phyloP scores from a whole-genome alignment of 2,797 vertebrate species.

The Steatocranus sp. region DNA sequence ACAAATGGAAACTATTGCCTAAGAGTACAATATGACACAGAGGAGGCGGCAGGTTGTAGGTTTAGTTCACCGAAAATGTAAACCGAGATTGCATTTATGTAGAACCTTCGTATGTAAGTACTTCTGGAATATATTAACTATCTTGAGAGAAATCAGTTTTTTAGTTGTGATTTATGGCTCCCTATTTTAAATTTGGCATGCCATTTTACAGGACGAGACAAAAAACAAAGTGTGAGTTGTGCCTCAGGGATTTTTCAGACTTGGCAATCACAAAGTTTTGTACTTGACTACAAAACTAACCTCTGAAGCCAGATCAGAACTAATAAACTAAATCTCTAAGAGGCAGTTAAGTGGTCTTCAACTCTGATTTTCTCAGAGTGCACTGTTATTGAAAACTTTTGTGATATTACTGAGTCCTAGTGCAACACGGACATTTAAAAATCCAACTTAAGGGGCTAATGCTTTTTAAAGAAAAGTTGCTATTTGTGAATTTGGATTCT shows the following conservation, averaged over 20 bases:
- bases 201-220: not conserved
- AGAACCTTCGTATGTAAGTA: not conserved
- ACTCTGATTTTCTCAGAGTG: not conserved
- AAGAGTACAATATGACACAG: not conserved
- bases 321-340: not conserved
- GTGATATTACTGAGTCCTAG: not conserved
- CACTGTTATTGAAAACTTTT: not conserved
- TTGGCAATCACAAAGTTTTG: not conserved
- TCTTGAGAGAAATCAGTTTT: not conserved
- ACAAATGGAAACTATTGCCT: slow-evolving; percentile 16
- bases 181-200: not conserved
- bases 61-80: not conserved
- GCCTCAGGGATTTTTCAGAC: not conserved
- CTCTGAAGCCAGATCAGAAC: not conserved
- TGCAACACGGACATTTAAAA: fast-evolving
- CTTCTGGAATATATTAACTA: not conserved
- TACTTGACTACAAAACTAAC: not conserved
- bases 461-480: not conserved
- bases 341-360: not conserved
- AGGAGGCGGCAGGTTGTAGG: not conserved
- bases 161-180: not conserved
- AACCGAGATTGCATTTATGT: not conserved
- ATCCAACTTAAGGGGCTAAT: not conserved
- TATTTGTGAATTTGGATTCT: not conserved
- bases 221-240: not conserved